Evolutionary conservation across 2,797 vertebrate species (phyloP).

Genomic region (Lagodon rhomboides): DNA sequence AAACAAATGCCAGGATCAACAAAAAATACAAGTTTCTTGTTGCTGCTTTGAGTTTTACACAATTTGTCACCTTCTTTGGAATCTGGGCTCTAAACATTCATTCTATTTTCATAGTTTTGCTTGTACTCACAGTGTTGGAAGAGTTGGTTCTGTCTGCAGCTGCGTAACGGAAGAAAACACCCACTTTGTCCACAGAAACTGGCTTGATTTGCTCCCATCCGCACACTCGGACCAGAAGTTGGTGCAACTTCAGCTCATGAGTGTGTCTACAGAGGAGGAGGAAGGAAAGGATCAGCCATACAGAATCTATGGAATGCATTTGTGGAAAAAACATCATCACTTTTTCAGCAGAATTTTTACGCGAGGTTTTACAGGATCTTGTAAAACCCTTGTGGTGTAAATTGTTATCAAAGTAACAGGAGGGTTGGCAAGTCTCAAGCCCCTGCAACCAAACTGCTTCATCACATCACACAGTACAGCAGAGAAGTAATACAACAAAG

Average conservation of each 20-base stretch:
- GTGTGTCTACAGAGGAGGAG: constrained; percentile 88
- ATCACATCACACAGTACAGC: too few species aligned
- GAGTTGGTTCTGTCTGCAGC: constrained; percentile 95
- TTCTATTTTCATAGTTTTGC: not conserved
- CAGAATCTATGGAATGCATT: not conserved
- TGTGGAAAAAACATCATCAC: not conserved
- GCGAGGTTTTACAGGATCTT: not conserved
- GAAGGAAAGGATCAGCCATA: not conserved
- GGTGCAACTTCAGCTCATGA: constrained; percentile 97
- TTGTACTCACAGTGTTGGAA: constrained; percentile 90
- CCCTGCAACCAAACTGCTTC: too few species aligned
- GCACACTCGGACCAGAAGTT: constrained; percentile 94
- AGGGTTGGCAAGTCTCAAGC: too few species aligned
- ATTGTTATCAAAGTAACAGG: too few species aligned
- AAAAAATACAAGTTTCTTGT: too few species aligned
- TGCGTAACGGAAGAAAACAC: constrained; percentile 96
- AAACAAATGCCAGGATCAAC: too few species aligned
- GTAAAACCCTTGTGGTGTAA: too few species aligned
- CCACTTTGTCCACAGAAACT: constrained; percentile 98
- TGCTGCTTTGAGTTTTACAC: too few species aligned
- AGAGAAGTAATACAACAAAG: too few species aligned
- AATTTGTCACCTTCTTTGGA: too few species aligned
- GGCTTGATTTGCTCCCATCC: constrained; percentile 99
- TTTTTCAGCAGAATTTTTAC: not conserved
- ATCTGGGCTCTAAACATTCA: too few species aligned